phyloP scores from a whole-genome alignment of 1,140 invertebrate genomes.

The Calosoma granatense region DNA sequence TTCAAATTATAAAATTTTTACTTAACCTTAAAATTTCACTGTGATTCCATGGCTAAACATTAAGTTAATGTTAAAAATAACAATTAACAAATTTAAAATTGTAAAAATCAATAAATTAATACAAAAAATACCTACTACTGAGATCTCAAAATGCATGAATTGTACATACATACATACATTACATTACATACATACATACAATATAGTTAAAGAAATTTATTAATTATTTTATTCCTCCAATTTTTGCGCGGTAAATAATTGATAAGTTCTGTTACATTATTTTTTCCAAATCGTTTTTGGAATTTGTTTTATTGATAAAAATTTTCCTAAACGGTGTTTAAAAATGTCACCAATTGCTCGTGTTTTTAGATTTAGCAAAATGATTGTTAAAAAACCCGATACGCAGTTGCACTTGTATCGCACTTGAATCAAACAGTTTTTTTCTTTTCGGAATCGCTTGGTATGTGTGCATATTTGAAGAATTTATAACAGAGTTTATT shows the following conservation, averaged over 20 bases:
- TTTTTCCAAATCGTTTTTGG: neutral
- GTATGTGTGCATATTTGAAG: no score
- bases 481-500: constrained; percentile 1
- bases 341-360: neutral
- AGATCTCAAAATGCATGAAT: no score
- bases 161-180: no score
- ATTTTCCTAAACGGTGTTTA: neutral
- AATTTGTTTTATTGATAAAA: neutral
- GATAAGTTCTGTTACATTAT: constrained; percentile 19
- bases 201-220: constrained; percentile 19
- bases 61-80: constrained; percentile 32
- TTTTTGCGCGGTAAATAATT: constrained; percentile 17
- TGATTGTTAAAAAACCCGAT: constrained; percentile 1
- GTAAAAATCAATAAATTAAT: constrained; percentile 20
- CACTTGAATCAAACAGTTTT: neutral
- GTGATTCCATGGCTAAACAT: constrained; percentile 36
- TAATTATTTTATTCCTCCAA: constrained; percentile 14
- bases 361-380: neutral
- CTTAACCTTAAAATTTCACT: constrained; percentile 34
- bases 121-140: constrained; percentile 33
- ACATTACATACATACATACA: no score
- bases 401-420: neutral
- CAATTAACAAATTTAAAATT: constrained; percentile 23
- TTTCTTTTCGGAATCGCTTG: no score
- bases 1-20: constrained; percentile 19